Conservation (phyloP, 1,140 invertebrate species). For the Ceratina calcarata region DNA sequence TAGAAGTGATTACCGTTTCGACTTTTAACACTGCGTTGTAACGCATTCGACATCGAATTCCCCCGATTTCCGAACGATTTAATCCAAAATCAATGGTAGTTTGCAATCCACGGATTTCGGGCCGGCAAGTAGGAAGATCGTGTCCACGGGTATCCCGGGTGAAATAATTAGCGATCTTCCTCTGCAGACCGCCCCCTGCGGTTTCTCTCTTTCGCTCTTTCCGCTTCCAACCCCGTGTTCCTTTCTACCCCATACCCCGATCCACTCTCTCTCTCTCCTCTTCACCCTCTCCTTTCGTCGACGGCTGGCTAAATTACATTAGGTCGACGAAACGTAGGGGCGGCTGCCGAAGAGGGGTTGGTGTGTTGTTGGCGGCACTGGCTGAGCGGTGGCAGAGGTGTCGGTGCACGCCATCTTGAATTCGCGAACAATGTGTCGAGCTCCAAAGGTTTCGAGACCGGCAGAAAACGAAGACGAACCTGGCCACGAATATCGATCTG, state of each 20-base stretch:
- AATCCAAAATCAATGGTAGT: constrained; percentile 25
- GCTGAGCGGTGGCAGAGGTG: constrained; percentile 26
- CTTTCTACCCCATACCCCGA: background rate
- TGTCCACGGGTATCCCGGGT: background rate
- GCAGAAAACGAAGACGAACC: constrained; percentile 49
- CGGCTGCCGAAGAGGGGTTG: background rate
- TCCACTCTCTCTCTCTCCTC: constrained; percentile 67
- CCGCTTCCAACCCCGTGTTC: background rate
- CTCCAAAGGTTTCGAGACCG: constrained; percentile 31
- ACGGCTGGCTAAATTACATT: constrained; percentile 54
- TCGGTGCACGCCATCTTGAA: constrained; percentile 54
- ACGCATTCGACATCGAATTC: background rate
- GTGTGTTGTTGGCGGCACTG: constrained; percentile 25
- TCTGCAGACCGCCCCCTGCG: constrained; percentile 71
- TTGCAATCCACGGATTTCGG: constrained; percentile 3
- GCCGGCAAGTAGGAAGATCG: background rate
- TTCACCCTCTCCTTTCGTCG: constrained; percentile 47
- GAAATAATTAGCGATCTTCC: constrained; percentile 64
- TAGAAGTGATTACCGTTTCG: background rate
- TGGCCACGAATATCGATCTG: constrained; percentile 49
- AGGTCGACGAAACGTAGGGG: constrained; percentile 19
- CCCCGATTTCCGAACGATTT: constrained; percentile 29
- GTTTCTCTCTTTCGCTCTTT: constrained; percentile 63
- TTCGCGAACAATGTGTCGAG: constrained; percentile 58
- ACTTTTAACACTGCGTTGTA: background rate